phyloP scores from a whole-genome alignment of 2,888 invertebrate genomes.

The Meiosimyza platycephala region DNA sequence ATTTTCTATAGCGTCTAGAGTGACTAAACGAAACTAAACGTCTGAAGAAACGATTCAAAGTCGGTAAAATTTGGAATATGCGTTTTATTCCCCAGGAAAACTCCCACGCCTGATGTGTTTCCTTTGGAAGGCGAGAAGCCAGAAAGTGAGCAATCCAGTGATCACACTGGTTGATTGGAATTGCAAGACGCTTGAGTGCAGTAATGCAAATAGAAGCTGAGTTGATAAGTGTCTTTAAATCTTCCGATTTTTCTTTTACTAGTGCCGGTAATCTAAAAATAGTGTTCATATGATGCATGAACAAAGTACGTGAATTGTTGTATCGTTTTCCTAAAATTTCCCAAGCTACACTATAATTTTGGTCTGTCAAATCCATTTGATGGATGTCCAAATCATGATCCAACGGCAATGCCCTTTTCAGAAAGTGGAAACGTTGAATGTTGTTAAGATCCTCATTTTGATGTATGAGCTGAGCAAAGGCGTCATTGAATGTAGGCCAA shows the following conservation, averaged over 20 bases:
- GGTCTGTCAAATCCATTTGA: conserved; percentile 25
- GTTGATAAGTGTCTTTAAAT: too few relatives aligned
- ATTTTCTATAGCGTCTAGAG: too few relatives aligned
- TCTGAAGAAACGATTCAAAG: too few relatives aligned
- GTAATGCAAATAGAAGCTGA: too few relatives aligned
- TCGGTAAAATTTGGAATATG: too few relatives aligned
- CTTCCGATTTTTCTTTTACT: conserved; percentile 26
- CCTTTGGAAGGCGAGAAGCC: too few relatives aligned
- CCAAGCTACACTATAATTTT: conserved; percentile 32
- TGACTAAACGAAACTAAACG: too few relatives aligned
- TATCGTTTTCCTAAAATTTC: conserved; percentile 19
- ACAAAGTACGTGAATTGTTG: conserved; percentile 32
- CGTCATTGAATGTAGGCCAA: conserved; percentile 32
- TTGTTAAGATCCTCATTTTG: conserved; percentile 19
- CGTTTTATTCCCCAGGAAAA: too few relatives aligned
- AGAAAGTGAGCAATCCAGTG: too few relatives aligned
- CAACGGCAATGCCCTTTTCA: conserved; percentile 29
- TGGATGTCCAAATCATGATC: conserved; percentile 31
- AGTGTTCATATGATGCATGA: conserved; percentile 16
- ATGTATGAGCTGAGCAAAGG: conserved; percentile 26
- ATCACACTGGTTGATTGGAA: too few relatives aligned
- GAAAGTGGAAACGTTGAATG: conserved; percentile 35
- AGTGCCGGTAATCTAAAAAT: conserved; percentile 20
- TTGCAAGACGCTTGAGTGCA: too few relatives aligned
- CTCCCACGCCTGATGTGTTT: too few relatives aligned